Conservation (phyloP, 1,140 invertebrate genomes). For the Choristoneura fumiferana region DNA sequence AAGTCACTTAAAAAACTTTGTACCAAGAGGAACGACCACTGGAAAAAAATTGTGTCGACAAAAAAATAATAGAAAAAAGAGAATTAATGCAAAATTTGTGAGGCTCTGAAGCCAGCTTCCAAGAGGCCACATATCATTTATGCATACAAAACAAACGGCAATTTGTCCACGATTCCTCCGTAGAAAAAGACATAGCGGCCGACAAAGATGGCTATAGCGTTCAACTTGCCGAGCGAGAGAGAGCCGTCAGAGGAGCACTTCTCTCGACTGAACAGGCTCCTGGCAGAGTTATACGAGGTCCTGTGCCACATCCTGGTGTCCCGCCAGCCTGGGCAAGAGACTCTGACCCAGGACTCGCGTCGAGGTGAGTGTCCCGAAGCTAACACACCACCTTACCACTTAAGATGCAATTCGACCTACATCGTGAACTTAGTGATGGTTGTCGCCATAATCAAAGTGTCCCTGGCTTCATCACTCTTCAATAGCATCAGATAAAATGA, state of each 20-base stretch:
- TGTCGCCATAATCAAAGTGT: slow-evolving; percentile 73
- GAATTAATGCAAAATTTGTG: background rate
- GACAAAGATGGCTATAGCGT: slow-evolving; percentile 77
- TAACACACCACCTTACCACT: slow-evolving; percentile 75
- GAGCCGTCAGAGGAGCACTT: slow-evolving; percentile 76
- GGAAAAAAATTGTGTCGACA: background rate
- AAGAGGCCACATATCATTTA: too few species aligned
- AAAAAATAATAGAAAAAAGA: too few species aligned
- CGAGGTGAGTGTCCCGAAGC: slow-evolving; percentile 75
- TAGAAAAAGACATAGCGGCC: slow-evolving; percentile 63
- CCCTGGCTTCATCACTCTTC: slow-evolving; percentile 72
- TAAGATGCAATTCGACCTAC: slow-evolving; percentile 79
- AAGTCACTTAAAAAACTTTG: slow-evolving; percentile 1
- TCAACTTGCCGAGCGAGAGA: slow-evolving; percentile 75
- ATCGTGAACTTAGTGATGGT: slow-evolving; percentile 76
- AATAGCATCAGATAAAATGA: slow-evolving; percentile 75
- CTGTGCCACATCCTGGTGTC: slow-evolving; percentile 74
- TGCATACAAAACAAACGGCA: slow-evolving; percentile 67
- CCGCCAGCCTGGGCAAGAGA: slow-evolving; percentile 67
- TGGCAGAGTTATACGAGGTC: slow-evolving; percentile 74
- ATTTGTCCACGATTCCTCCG: slow-evolving; percentile 65
- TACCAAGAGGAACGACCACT: background rate
- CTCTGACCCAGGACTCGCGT: slow-evolving; percentile 63
- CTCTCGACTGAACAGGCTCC: slow-evolving; percentile 74
- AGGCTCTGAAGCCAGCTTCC: slow-evolving; percentile 28